Evolutionary conservation across 2,113 vertebrate species (phyloP).

Genomic region (Dromiciops gliroides): DNA sequence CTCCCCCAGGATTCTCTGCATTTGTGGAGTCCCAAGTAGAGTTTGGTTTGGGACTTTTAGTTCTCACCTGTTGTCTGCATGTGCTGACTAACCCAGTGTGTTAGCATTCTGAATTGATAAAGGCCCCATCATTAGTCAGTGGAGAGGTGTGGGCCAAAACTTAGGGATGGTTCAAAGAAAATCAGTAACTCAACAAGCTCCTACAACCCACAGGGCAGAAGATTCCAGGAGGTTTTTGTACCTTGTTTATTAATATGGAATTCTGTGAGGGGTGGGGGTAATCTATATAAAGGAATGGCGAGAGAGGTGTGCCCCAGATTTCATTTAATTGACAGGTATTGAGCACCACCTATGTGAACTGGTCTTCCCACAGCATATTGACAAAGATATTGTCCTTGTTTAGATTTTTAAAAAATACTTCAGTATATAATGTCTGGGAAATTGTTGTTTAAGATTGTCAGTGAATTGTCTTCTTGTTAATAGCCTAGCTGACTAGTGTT

Average conservation of each 20-base stretch:
- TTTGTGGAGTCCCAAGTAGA: not conserved
- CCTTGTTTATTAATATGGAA: too few relatives aligned
- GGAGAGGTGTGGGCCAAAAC: not conserved
- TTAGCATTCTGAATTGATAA: not conserved
- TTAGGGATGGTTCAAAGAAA: not conserved
- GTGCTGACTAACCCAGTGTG: not conserved
- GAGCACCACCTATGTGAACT: not conserved
- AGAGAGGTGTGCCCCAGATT: not conserved
- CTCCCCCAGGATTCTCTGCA: not conserved
- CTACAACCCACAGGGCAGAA: not conserved
- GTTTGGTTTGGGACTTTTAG: not conserved
- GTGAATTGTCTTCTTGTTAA: constrained; percentile 26
- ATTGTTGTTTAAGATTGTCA: constrained; percentile 12
- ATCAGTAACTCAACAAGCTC: not conserved
- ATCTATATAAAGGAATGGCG: not conserved
- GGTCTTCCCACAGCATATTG: not conserved
- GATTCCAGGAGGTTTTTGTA: not conserved
- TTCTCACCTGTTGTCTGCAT: not conserved
- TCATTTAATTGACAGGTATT: not conserved
- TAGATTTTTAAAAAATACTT: not conserved
- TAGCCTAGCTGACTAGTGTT: not conserved
- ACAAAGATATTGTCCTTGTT: not conserved
- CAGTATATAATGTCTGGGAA: not conserved
- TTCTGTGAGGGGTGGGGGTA: not conserved
- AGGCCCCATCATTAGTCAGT: not conserved